Base-by-base conservation (phyloP, 2,113 vertebrate genomes). In the Equus przewalskii region DNA sequence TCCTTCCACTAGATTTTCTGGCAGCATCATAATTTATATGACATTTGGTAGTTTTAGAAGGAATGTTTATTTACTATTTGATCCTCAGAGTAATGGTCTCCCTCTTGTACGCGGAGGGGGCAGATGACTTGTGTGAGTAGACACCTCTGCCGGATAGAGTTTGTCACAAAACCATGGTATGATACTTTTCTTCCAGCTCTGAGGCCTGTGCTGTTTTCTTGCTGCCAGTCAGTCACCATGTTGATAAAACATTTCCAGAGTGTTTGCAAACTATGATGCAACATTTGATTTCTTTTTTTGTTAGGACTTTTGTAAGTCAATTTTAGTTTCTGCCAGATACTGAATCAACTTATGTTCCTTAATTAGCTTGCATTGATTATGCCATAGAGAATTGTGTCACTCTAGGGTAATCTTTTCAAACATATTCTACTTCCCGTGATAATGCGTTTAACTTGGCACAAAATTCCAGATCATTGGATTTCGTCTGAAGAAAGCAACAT, bases 311-410 rank as follows among this genome's bases (percentile, higher is more conserved):
- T 73, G 3, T 33, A 91, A 85, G 78, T 70, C 51, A 91, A 0
- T 88, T 95, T 88, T 97, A 46, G 70, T 85, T 92, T 95, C 46
- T 72, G 33, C 41, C 46, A 65, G 60, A 81, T 85, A 76, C n/a
- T 64, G 15, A 87, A 90, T 92, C 78, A 96, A 26, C 33, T 33
- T 84, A 10, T 15, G 70, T 85, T 73, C 76, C 80, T 84, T 85
- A 91, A 56, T 80, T 83, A 69, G 56, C 41, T 84, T 58, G 41
- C n/a, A 33, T 24, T 80, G 88, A 84, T 97, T 88, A 95, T 96
- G 28, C 56, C 22, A 3, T 24, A 70, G 49, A 51, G 44, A 85
- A 76, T 79, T 54, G n/a, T 70, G 67, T 94, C n/a, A 49, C 41
- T 92, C 24, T 64, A 70, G 41, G n/a, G 19, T 49, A 33, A 41